Base-by-base conservation (phyloP, 2,888 invertebrate species). In the Metacarcinus magister region DNA sequence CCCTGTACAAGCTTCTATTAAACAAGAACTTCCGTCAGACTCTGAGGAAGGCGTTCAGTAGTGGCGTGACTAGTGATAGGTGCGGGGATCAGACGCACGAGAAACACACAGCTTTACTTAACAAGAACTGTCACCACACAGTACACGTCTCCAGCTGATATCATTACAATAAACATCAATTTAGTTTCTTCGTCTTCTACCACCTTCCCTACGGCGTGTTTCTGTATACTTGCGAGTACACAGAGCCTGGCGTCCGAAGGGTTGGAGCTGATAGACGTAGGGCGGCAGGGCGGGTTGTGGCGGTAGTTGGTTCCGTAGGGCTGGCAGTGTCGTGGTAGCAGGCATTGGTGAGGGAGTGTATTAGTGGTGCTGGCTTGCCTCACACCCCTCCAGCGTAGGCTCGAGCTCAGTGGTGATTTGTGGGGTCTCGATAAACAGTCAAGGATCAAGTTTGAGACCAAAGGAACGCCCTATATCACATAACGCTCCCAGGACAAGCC, bases 261-360 rank as follows among this genome's bases (percentile, higher is more conserved):
- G 23, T 5, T 7, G 19, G 67, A 67, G n/a, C 67, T 67, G 67
- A 67, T 67, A 67, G n/a, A 5, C 5, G 67, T 10, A n/a, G n/a
- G 16, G n/a, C 8, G 5, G 13, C 54, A 5, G 54, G 7, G n/a
- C n/a, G 67, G 67, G 67, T 19, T n/a, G 67, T 5, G 13, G 67
- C n/a, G 23, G 67, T 54, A 54, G 13, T 54, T 67, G 67, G 10
- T 5, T 67, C 67, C n/a, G 23, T 23, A n/a, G 67, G 67, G 2
- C n/a, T n/a, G 67, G 67, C 67, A 67, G 67, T 67, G 67, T 67
- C 16, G 67, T n/a, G n/a, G 67, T n/a, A n/a, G 67, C 67, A 67
- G 67, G 67, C 67, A n/a, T 5, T n/a, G 67, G 67, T n/a, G 67
- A 67, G n/a, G 23, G 67, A 67, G 67, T 67, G 67, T 67, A n/a